Conservation (phyloP, 2,797 vertebrate species). For the Pseudochaenichthys georgianus region DNA sequence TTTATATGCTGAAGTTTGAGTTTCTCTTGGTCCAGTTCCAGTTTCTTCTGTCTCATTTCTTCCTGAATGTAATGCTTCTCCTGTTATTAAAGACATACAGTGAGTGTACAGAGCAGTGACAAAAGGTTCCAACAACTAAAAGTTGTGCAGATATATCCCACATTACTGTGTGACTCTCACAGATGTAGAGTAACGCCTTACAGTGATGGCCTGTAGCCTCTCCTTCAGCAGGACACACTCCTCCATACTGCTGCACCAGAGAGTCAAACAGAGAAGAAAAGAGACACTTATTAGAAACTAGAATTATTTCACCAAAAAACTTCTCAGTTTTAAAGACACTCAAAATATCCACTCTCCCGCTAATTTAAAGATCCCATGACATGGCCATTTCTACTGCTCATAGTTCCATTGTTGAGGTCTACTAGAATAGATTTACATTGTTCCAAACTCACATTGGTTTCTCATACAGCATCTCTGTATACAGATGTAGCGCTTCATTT, state of each 20-base stretch:
- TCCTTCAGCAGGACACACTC: constrained; percentile 90
- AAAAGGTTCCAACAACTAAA: not conserved
- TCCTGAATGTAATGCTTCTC: constrained; percentile 91
- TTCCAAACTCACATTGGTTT: too few species aligned
- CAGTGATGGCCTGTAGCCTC: constrained; percentile 94
- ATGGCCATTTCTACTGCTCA: too few species aligned
- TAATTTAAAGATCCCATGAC: too few species aligned
- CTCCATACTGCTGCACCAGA: constrained; percentile 87
- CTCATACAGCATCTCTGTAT: too few species aligned
- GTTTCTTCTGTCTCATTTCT: constrained; percentile 88
- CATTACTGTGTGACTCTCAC: too few species aligned
- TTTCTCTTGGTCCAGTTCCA: constrained; percentile 90
- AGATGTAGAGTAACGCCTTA: constrained; percentile 59
- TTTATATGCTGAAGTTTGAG: constrained; percentile 90
- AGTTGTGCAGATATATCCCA: not conserved
- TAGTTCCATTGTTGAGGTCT: too few species aligned
- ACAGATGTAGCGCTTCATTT: too few species aligned
- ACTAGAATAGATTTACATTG: too few species aligned
- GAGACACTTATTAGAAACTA: not conserved
- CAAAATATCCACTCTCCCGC: too few species aligned
- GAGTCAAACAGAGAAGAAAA: not conserved
- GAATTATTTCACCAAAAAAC: too few species aligned
- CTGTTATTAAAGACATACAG: constrained; percentile 70
- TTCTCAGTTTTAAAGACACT: too few species aligned
- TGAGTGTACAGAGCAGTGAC: not conserved